Base-by-base conservation (phyloP, 2,797 vertebrate species). In the Thalassophryne amazonica region DNA sequence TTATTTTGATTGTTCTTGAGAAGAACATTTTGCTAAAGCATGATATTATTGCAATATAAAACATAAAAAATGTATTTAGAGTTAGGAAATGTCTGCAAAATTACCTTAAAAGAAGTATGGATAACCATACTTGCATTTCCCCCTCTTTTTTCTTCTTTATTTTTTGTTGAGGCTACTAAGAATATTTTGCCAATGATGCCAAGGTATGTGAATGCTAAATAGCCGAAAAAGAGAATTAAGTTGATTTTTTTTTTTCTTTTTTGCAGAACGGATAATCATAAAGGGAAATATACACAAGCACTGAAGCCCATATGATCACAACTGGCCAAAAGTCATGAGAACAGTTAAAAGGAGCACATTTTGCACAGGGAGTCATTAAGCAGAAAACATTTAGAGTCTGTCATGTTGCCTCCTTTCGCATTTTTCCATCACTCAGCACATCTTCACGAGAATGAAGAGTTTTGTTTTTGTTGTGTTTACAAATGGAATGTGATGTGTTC, bases 1-100 rank as follows among this genome's bases (percentile, higher is more conserved):
- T 91, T 90, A 94, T 94, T 98, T 98, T 95, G 91, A 97, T 95
- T 95, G 96, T 98, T 98, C 96, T 92, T 92, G 88, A 95, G 92
- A 94, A 94, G 94, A 96, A 95, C 94, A 93, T 95, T 97, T 97
- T 96, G 95, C 96, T 97, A 93, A 96, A 95, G 96, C 96, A 99
- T 99, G 97, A 96, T 87, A 93, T 93, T 95, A 93, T 90, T 95
- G 94, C 94, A 91, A 94, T 92, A 92, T 86, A 65, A 92, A 91
- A 92, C 93, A 90, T 22, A 38, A 1, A 31, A 45, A 92, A 90
- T 94, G 93, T 98, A 98, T 94, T 95, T 96, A 98, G 94, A 94
- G 90, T 94, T 97, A 97, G 94, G 92, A 92, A 93, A 89, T 87
- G 93, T 84, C 82, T 91, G 93, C 91, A 92, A 92, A 96, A 91